These are phyloP conservation scores for Rhingia campestris DNA, from an alignment of 2,888 invertebrate species.

Conservation along the genomic window DNA sequence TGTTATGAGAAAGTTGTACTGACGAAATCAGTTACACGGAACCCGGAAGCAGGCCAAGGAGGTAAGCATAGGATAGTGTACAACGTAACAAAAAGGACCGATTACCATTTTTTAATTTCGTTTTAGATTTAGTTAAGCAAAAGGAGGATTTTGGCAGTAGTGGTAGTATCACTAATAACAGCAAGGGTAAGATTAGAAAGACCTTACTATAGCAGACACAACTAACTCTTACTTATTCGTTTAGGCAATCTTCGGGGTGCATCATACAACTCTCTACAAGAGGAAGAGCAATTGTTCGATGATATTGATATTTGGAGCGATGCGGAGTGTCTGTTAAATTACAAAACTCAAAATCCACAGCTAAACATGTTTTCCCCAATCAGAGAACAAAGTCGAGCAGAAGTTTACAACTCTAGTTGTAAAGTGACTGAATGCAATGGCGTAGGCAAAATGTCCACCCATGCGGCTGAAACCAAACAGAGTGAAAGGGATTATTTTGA, in stretches of 20 bases:
- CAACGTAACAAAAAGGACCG: no score
- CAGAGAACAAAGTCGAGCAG: background rate
- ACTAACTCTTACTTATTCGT: background rate
- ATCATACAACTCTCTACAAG: background rate
- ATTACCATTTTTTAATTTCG: background rate
- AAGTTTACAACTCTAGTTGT: background rate
- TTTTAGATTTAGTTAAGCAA: conserved; percentile 1
- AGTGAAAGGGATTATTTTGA: background rate
- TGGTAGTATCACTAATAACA: conserved; percentile 28
- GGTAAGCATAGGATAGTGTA: no score
- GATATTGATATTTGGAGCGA: conserved; percentile 65
- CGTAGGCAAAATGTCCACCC: background rate
- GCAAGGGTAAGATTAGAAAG: conserved; percentile 5
- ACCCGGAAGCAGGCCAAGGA: background rate
- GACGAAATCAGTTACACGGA: background rate
- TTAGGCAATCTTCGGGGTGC: conserved; percentile 2
- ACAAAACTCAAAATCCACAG: conserved; percentile 43
- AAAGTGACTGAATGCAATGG: background rate
- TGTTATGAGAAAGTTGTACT: conserved; percentile 41
- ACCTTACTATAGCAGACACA: background rate
- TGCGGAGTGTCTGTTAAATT: conserved; percentile 47
- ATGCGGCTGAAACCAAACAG: background rate
- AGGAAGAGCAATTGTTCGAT: conserved; percentile 48
- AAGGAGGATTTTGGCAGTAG: background rate
- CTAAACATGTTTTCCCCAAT: background rate